Evolutionary conservation across 1,140 invertebrate species (phyloP).

Genomic region (Drosophila teissieri): DNA sequence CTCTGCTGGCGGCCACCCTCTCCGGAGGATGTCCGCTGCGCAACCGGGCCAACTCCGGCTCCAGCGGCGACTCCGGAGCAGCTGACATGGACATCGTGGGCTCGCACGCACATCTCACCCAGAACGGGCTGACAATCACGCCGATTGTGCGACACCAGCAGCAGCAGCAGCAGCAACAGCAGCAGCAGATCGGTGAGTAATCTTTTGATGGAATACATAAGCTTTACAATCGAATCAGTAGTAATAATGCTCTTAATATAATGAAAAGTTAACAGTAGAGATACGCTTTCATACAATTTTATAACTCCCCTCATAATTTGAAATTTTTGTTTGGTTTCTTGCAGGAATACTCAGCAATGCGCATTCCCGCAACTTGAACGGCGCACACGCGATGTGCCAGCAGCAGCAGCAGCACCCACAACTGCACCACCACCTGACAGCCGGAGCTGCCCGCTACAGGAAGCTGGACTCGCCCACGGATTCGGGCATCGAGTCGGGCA

Average conservation of each 20-base stretch:
- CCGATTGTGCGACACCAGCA: conserved; percentile 86
- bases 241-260: too few species aligned
- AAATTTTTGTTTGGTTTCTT: neutral
- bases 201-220: neutral
- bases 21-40: conserved; percentile 89
- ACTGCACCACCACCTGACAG: conserved; percentile 76
- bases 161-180: conserved; percentile 80
- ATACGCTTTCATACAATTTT: too few species aligned
- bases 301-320: too few species aligned
- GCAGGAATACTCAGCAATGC: neutral
- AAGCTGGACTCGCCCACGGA: conserved; percentile 95
- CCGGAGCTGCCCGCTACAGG: conserved; percentile 86
- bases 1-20: conserved; percentile 91
- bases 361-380: neutral
- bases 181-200: conserved; percentile 13
- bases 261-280: too few species aligned
- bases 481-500: conserved; percentile 96
- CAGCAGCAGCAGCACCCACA: conserved; percentile 72
- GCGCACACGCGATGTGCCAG: conserved; percentile 35
- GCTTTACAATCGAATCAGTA: too few species aligned
- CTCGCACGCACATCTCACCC: conserved; percentile 87
- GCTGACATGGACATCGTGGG: conserved; percentile 88
- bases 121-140: conserved; percentile 88
- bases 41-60: conserved; percentile 91
- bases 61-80: conserved; percentile 92